phyloP scores from a whole-genome alignment of 2,113 vertebrate genomes.

The Strigops habroptila region DNA sequence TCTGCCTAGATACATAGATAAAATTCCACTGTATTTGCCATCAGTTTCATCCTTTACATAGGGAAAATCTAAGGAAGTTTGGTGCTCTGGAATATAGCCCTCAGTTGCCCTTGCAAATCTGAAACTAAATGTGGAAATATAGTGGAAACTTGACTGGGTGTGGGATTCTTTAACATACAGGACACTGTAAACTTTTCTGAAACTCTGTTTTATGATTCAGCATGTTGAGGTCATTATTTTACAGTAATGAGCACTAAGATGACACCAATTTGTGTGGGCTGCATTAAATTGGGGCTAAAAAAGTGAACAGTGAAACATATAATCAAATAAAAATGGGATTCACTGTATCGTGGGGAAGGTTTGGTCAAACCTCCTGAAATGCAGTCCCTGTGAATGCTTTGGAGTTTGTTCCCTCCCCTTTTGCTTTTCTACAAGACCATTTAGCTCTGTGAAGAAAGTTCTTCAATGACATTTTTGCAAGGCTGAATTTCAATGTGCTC shows the following conservation, averaged over 20 bases:
- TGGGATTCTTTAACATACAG: background rate
- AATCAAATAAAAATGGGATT: conserved; percentile 8
- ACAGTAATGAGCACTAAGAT: background rate
- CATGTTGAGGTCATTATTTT: conserved; percentile 32
- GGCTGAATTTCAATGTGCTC: background rate
- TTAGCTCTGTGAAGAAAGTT: background rate
- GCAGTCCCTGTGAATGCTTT: background rate
- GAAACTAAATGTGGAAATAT: background rate
- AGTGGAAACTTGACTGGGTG: background rate
- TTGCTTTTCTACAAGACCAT: background rate
- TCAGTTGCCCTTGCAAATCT: background rate
- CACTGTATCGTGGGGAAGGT: background rate
- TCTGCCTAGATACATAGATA: background rate
- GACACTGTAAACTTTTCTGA: background rate
- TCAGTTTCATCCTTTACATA: background rate
- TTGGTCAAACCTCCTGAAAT: conserved; percentile 2
- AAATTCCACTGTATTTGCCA: background rate
- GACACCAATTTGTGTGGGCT: conserved; percentile 1
- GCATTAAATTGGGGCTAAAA: background rate
- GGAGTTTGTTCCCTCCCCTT: background rate
- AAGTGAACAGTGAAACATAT: background rate
- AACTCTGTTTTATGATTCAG: conserved; percentile 25
- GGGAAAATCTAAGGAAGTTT: background rate
- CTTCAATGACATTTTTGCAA: background rate
- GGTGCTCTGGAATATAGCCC: background rate